phyloP scores from a whole-genome alignment of 2,797 vertebrate species.

The Orientallactaga sibirica region DNA sequence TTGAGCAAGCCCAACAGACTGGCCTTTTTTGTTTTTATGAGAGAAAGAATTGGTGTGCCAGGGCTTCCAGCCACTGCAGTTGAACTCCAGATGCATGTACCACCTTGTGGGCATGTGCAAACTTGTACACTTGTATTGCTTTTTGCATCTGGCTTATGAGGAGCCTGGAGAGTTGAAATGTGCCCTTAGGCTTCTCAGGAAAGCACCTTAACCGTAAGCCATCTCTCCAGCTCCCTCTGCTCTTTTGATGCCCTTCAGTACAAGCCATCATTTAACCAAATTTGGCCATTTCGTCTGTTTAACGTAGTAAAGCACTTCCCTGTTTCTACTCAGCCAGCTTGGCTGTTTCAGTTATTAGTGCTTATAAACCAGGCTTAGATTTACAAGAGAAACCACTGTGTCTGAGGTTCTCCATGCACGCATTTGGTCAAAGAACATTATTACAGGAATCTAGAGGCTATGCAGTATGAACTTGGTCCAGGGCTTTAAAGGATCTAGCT shows the following conservation, averaged over 20 bases:
- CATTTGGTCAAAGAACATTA: background rate
- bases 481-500: background rate
- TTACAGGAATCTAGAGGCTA: background rate
- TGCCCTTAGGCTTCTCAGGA: no score
- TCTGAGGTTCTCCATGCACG: background rate
- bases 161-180: no score
- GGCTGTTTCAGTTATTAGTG: background rate
- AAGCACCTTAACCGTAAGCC: no score
- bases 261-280: background rate
- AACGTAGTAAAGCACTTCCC: background rate
- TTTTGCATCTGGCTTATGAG: no score
- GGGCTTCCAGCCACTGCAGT: no score
- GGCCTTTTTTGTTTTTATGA: no score
- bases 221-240: background rate
- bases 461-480: background rate
- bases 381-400: background rate
- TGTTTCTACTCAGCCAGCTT: background rate
- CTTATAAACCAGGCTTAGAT: background rate
- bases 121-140: no score
- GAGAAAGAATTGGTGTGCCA: no score
- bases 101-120: no score
- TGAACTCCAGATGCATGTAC: no score
- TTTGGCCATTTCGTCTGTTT: background rate
- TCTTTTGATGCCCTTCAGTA: background rate
- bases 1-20: no score